Conservation (phyloP, 2,797 vertebrate species). For the Chrosomus eos region DNA sequence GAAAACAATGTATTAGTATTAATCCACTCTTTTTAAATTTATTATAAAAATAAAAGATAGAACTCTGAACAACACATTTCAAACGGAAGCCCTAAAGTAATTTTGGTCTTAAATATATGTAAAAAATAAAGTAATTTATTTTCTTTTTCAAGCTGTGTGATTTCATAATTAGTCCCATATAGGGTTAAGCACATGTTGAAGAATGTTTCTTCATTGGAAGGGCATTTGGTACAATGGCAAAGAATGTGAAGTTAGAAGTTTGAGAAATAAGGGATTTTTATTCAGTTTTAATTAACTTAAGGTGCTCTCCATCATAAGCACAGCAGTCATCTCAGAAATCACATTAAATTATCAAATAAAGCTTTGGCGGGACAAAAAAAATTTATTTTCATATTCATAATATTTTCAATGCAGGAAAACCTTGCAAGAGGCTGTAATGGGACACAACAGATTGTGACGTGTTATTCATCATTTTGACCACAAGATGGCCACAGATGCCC, state of each 20-base stretch:
- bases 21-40: neutral
- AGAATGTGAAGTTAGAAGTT: no score
- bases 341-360: neutral
- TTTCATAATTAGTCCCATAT: no score
- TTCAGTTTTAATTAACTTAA: no score
- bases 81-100: no score
- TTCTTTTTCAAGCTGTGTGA: no score
- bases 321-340: neutral
- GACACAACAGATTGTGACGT: no score
- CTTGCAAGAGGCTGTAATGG: neutral
- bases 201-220: neutral
- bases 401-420: neutral
- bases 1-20: conserved; percentile 1
- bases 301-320: neutral
- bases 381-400: no score
- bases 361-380: neutral
- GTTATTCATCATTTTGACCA: conserved; percentile 7
- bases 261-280: neutral
- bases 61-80: no score
- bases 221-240: neutral
- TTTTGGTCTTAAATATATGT: no score
- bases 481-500: conserved; percentile 1
- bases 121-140: no score
- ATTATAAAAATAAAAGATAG: neutral
- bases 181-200: neutral